Conservation (phyloP, 2,797 vertebrate species). For the Babyrousa celebensis region DNA sequence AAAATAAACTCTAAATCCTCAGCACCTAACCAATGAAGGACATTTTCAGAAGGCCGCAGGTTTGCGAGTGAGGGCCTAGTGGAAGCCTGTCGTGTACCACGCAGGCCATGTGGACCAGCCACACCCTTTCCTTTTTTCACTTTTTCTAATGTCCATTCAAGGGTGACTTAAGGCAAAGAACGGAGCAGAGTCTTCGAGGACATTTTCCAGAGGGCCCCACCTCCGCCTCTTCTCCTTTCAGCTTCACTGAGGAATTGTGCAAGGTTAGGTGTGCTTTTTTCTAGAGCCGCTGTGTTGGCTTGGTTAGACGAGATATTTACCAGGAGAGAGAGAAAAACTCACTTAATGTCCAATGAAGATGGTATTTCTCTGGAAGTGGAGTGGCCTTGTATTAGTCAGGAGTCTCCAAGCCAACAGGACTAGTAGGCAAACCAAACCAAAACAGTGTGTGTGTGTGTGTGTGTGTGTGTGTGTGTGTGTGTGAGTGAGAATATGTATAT, state of each 20-base stretch:
- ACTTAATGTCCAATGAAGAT: constrained; percentile 33
- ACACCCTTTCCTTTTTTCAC: not conserved
- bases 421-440: not conserved
- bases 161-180: too few species aligned
- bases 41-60: not conserved
- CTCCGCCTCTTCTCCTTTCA: too few species aligned
- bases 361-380: not conserved
- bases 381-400: constrained; percentile 2
- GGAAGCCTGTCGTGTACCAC: not conserved
- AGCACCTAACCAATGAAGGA: constrained; percentile 1
- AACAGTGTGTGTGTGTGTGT: not conserved
- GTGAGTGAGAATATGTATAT: not conserved
- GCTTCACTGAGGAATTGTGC: too few species aligned
- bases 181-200: too few species aligned
- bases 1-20: not conserved
- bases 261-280: too few species aligned
- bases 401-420: not conserved
- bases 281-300: too few species aligned
- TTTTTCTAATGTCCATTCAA: too few species aligned
- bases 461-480: not conserved
- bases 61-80: not conserved
- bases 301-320: constrained; percentile 19
- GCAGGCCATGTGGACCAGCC: not conserved
- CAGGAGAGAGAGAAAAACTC: constrained; percentile 1
- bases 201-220: too few species aligned